phyloP scores from a whole-genome alignment of 2,113 vertebrate species.

The Verasper variegatus region DNA sequence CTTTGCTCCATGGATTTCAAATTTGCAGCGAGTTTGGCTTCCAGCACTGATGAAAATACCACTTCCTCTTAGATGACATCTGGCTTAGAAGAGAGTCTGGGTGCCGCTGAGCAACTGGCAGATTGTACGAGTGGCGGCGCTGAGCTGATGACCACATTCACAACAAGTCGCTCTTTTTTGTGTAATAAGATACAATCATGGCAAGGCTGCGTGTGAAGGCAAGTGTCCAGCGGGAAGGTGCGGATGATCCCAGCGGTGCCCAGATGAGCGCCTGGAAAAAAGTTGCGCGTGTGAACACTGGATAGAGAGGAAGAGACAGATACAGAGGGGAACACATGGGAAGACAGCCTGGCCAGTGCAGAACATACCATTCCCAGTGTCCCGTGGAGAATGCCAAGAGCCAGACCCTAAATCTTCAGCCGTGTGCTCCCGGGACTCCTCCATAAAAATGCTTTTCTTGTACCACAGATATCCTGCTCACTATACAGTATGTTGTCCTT shows the following conservation, averaged over 20 bases:
- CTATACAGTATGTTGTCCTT: constrained; percentile 9
- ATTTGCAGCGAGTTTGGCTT: constrained; percentile 13
- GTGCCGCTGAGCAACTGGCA: constrained; percentile 16
- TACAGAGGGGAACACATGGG: constrained; percentile 33
- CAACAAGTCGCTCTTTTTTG: neutral
- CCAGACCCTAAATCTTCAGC: constrained; percentile 57
- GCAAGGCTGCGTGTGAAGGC: neutral
- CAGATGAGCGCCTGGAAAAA: neutral
- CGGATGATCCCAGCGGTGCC: constrained; percentile 5
- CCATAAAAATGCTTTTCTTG: constrained; percentile 41
- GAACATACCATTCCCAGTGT: constrained; percentile 73
- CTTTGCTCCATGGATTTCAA: constrained; percentile 6
- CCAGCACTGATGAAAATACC: constrained; percentile 14
- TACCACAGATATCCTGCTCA: constrained; percentile 22
- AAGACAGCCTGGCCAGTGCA: constrained; percentile 58
- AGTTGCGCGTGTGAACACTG: constrained; percentile 12
- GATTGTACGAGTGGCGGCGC: constrained; percentile 4
- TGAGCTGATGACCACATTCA: neutral
- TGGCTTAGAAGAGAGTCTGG: constrained; percentile 28
- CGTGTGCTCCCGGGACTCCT: constrained; percentile 43
- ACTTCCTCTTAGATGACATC: constrained; percentile 37
- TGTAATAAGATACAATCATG: constrained; percentile 4
- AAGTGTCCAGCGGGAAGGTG: constrained; percentile 7
- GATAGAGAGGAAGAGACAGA: constrained; percentile 9
- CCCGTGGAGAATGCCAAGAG: constrained; percentile 61